Base-by-base conservation (phyloP, 1,140 invertebrate genomes). In the Heliconius melpomene region DNA sequence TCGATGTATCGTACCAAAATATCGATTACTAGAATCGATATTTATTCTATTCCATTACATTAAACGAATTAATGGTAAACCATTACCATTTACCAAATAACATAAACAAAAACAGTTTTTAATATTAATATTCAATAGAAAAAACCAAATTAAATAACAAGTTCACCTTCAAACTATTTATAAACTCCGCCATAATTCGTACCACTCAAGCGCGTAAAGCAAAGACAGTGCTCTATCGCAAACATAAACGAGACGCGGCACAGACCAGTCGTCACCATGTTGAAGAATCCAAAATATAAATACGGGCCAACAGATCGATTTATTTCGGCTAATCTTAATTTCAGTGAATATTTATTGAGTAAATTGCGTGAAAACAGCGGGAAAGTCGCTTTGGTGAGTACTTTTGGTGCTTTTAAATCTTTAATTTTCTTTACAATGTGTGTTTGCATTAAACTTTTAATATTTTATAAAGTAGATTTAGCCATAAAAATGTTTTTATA, bases 241-340 rank as follows among this genome's bases (percentile, higher is more conserved):
- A 70, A 52, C 11, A 7, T 7, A 36, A 16, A 72, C 18, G 71
- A 26, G 40, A 38, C 46, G 60, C 54, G 26, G 8, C 32, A 11
- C 1, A 70, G 7, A 3, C 16, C 9, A 16, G 66, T 57, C 60
- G 57, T 75, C 16, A 46, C 40, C 13, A 88, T 88, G 87, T 78
- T 86, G 46, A 86, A 78, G 66, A 87, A 88, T 80, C 81, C 81
- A 38, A 84, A 85, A 50, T 84, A 88, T 36, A 23, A 86, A 2
- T 88, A 88, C 75, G 87, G 88, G 7, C 79, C 81, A 2, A 50
- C 26, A 0, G 83, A 87, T 13, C 77, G 81, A 0, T 20, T 18
- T 32, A 76, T 90, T 1, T 74, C 83, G 5, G 83, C 81, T 7
- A 78, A 84, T 20, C 78, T 88, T 8, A 85, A 86, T 77, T 81